phyloP scores from a whole-genome alignment of 1,140 invertebrate genomes.

The Hirudo medicinalis region DNA sequence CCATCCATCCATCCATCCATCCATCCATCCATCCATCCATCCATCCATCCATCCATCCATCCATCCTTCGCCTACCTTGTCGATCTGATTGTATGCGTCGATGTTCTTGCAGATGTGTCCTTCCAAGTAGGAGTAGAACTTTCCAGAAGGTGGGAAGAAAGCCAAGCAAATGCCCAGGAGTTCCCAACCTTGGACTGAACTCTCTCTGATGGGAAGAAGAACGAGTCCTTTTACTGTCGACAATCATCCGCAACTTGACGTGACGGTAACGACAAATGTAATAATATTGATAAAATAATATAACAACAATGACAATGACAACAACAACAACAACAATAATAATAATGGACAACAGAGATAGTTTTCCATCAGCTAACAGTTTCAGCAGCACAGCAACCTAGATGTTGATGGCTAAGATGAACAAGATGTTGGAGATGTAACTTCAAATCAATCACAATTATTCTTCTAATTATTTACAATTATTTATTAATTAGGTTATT shows the following conservation, averaged over 20 bases:
- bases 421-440: no score
- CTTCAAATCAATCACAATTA: no score
- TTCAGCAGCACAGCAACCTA: no score
- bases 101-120: conserved; percentile 54
- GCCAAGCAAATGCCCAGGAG: conserved; percentile 76
- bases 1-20: neutral
- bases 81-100: conserved; percentile 29
- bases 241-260: no score
- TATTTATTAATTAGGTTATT: no score
- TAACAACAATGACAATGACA: neutral
- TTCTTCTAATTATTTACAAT: no score
- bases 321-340: neutral
- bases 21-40: neutral
- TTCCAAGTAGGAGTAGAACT: conserved; percentile 77
- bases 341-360: no score
- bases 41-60: neutral
- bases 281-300: neutral
- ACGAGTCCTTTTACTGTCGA: no score
- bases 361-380: no score
- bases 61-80: conserved; percentile 20
- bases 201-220: conserved; percentile 46
- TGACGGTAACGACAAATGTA: no score
- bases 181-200: conserved; percentile 77
- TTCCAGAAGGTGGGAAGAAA: conserved; percentile 82
- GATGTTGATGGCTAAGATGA: no score